Base-by-base conservation (phyloP, 2,888 invertebrate genomes). In the Standfussiana lucernea region DNA sequence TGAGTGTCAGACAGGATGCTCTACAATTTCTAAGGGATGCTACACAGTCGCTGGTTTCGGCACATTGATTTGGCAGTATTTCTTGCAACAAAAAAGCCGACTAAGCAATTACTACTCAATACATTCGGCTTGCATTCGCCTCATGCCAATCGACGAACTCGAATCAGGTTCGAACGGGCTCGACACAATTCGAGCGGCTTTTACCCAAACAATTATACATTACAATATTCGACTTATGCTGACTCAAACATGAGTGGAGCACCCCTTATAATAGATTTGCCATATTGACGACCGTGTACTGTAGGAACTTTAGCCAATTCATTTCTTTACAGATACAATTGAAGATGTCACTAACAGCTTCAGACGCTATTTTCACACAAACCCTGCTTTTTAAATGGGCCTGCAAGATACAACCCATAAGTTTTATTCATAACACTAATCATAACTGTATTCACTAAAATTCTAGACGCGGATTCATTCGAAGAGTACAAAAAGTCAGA, bases 381-480 rank as follows among this genome's bases (percentile, higher is more conserved):
- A 86, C 79, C 75, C 86, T 77, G 80, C 78, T 67, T 83, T 86
- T 77, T 86, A 79, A 80, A 89, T 86, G 87, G 86, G 88, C 75
- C 78, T 87, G 74, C 91, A 90, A 92, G 90, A 90, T 90, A 90
- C 88, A 84, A 81, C 42, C 73, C 77, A 79, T 71, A 68, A 35
- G 45, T 70, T 53, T 59, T 72, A 76, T 76, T 82, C 3, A 65
- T 80, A 50, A 68, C 21, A 75, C 70, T 74, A 79, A 76, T 62
- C 50, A 59, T 65, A 66, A 42, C 75, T 74, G 47, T 71, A 70
- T 75, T 86, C 50, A 59, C 35, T 75, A 53, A 45, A 61, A 88
- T 93, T 87, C 35, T 91, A 98, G 98, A 98, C 95, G 97, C 97
- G 6, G 97, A 97, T 50, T 97, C 98, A 85, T 98, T 97, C 91